These are phyloP conservation scores for Machimus rusticus DNA, from an alignment of 2,888 invertebrate genomes.

Conservation along the genomic window DNA sequence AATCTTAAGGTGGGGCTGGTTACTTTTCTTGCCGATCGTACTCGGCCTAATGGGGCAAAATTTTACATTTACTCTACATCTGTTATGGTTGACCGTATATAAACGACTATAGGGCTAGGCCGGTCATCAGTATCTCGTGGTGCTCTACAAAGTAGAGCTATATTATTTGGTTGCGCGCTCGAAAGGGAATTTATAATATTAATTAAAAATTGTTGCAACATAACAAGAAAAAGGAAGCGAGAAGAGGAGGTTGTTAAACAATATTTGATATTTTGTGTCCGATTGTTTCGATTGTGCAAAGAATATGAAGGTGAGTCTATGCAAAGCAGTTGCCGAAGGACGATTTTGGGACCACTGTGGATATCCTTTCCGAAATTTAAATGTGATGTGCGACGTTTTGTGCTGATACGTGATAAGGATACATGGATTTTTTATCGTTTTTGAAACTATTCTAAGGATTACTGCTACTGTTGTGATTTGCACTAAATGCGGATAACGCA, in stretches of 20 bases:
- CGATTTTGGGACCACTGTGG: not conserved
- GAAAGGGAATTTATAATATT: conserved; percentile 8
- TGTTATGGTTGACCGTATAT: conserved; percentile 63
- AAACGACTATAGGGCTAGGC: conserved; percentile 63
- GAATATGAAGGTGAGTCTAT: conserved; percentile 56
- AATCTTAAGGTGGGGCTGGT: conserved; percentile 41
- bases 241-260: not conserved
- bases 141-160: conserved; percentile 62
- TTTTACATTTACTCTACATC: conserved; percentile 48
- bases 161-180: conserved; percentile 27
- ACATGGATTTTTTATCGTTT: not conserved
- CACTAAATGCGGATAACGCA: not conserved
- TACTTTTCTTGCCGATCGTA: conserved; percentile 32
- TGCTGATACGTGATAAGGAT: not conserved
- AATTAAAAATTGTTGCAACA: not conserved
- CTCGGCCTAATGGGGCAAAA: conserved; percentile 47
- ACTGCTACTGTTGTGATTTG: not conserved
- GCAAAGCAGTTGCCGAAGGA: not conserved
- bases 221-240: not conserved
- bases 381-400: not conserved
- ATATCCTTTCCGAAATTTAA: not conserved
- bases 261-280: conserved; percentile 7
- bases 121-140: conserved; percentile 63
- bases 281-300: conserved; percentile 13
- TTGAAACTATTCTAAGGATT: not conserved